Evolutionary conservation across 2,888 invertebrate genomes (phyloP).

Genomic region (Diarsia brunnea): DNA sequence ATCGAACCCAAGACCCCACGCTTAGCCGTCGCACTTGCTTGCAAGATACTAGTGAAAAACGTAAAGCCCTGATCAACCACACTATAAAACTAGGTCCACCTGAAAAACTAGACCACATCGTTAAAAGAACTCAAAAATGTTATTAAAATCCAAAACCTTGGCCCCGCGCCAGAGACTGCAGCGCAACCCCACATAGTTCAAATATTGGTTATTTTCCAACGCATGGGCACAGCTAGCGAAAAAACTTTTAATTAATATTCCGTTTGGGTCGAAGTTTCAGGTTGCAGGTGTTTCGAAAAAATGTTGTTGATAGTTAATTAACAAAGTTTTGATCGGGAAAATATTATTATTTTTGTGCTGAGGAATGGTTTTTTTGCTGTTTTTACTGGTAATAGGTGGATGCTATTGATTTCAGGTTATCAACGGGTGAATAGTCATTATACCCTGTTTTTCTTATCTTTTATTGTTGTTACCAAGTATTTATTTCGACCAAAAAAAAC

Average conservation of each 20-base stretch:
- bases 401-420: neutral
- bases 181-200: constrained; percentile 34
- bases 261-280: constrained; percentile 39
- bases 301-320: constrained; percentile 52
- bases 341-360: constrained; percentile 21
- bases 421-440: neutral
- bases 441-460: neutral
- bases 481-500: too few species aligned
- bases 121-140: constrained; percentile 40
- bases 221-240: constrained; percentile 40
- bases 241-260: constrained; percentile 66
- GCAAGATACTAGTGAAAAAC: too few species aligned
- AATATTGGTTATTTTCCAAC: constrained; percentile 55
- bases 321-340: constrained; percentile 49
- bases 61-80: neutral
- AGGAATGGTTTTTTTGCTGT: neutral
- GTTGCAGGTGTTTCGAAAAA: constrained; percentile 56
- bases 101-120: constrained; percentile 25
- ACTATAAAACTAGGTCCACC: constrained; percentile 5
- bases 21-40: too few species aligned
- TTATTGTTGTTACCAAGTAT: neutral
- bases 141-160: constrained; percentile 35
- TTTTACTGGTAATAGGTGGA: neutral
- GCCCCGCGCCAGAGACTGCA: constrained; percentile 37
- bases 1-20: too few species aligned